A percentile compares a stretch with the other conserved stretches of the same genome.
Evolutionary conservation across 2,888 invertebrate species (phyloP).

Genomic region (Nomada goodeniana): DNA sequence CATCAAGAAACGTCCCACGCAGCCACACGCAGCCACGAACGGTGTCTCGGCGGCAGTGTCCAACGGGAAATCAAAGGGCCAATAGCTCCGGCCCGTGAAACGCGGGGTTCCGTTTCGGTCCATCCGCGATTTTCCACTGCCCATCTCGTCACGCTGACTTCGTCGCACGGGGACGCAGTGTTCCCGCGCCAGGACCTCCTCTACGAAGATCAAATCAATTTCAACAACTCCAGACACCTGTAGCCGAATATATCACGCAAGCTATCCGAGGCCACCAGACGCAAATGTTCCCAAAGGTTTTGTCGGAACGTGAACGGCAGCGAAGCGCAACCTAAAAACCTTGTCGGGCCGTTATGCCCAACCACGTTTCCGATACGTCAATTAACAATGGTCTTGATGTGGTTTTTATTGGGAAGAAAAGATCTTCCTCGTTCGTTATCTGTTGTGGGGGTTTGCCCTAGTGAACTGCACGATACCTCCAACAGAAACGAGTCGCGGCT

Average conservation of each 20-base stretch:
- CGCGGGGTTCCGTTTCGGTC: not conserved
- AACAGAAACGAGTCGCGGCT: not conserved
- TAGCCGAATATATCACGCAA: not conserved
- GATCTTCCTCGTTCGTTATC: too few species aligned
- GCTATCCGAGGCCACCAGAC: too few species aligned
- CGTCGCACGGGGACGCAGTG: not conserved
- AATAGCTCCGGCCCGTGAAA: conserved; percentile 37
- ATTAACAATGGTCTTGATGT: too few species aligned
- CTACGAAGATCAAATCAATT: too few species aligned
- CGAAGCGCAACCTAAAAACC: too few species aligned
- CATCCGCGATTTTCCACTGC: not conserved
- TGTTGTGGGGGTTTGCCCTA: too few species aligned
- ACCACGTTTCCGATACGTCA: not conserved
- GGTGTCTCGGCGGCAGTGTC: conserved; percentile 56
- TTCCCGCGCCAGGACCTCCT: not conserved
- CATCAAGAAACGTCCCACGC: conserved; percentile 76
- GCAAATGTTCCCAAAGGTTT: too few species aligned
- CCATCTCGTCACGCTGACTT: not conserved
- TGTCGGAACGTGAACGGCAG: too few species aligned
- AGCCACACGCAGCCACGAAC: conserved; percentile 47
- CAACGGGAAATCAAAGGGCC: conserved; percentile 70
- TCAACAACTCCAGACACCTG: not conserved
- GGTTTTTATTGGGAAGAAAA: too few species aligned
- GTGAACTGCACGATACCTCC: not conserved
- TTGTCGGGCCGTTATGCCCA: too few species aligned